Conservation (phyloP, 2,888 invertebrate species). For the Tetheella fluctuosa region DNA sequence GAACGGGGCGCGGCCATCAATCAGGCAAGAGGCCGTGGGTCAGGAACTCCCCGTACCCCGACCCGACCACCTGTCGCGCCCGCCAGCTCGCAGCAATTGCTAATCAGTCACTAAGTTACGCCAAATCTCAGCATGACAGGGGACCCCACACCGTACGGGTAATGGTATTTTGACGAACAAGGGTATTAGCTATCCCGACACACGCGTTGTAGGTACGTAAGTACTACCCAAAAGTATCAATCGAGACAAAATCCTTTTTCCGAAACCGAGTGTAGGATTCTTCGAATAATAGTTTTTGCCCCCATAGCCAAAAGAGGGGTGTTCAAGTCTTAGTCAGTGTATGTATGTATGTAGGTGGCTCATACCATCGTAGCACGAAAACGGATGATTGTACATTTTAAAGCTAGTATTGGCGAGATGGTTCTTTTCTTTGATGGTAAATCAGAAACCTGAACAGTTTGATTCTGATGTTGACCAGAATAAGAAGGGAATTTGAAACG, state of each 20-base stretch:
- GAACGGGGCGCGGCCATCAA: constrained; percentile 66
- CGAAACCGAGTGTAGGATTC: constrained; percentile 5
- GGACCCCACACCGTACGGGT: constrained; percentile 56
- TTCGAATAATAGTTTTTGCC: background rate
- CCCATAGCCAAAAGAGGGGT: background rate
- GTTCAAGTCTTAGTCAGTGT: too few relatives aligned
- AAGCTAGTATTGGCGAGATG: too few relatives aligned
- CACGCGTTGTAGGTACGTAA: constrained; percentile 33
- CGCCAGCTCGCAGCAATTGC: constrained; percentile 74
- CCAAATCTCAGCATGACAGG: constrained; percentile 77
- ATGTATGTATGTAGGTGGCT: too few relatives aligned
- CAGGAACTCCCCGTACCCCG: constrained; percentile 50
- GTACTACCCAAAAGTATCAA: constrained; percentile 33
- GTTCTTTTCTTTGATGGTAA: too few relatives aligned
- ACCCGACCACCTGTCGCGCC: constrained; percentile 79
- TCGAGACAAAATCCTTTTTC: constrained; percentile 10
- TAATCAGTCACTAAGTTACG: constrained; percentile 82
- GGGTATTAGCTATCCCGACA: constrained; percentile 60
- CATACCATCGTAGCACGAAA: too few relatives aligned
- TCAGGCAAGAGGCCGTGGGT: constrained; percentile 69
- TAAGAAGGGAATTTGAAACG: too few relatives aligned
- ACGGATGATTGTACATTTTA: too few relatives aligned
- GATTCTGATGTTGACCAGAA: too few relatives aligned
- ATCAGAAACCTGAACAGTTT: too few relatives aligned
- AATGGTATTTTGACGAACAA: constrained; percentile 77